Conservation (phyloP, 2,888 invertebrate species). For the Cryptophagus acutangulus region DNA sequence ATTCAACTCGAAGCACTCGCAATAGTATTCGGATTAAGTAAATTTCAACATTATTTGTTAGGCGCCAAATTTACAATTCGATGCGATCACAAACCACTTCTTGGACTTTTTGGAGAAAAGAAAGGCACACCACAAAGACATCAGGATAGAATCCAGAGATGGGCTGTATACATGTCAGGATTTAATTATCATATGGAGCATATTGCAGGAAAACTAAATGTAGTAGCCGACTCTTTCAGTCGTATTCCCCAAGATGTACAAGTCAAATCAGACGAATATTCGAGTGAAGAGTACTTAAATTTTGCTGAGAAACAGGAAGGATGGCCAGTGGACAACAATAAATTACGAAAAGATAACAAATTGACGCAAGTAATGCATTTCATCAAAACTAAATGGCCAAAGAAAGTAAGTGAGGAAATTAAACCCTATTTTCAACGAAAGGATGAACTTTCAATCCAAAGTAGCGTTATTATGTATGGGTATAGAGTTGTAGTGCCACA, state of each 20-base stretch:
- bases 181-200: slow-evolving; percentile 16
- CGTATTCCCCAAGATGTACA: slow-evolving; percentile 9
- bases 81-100: slow-evolving; percentile 12
- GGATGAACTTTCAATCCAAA: background rate
- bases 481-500: background rate
- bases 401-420: background rate
- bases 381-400: slow-evolving; percentile 4
- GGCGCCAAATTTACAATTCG: slow-evolving; percentile 22
- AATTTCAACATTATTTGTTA: slow-evolving; percentile 37
- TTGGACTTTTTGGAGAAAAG: slow-evolving; percentile 17
- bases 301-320: slow-evolving; percentile 8
- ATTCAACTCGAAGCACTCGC: slow-evolving; percentile 30
- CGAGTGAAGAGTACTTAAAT: slow-evolving; percentile 11
- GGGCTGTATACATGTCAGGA: slow-evolving; percentile 21
- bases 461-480: background rate
- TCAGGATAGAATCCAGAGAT: slow-evolving; percentile 34
- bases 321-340: slow-evolving; percentile 14
- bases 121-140: slow-evolving; percentile 34
- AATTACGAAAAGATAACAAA: slow-evolving; percentile 6
- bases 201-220: slow-evolving; percentile 15
- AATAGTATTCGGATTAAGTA: slow-evolving; percentile 35
- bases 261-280: slow-evolving; percentile 8
- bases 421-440: background rate
- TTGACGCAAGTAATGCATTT: slow-evolving; percentile 4
- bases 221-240: slow-evolving; percentile 16